Percentiles rank a stretch among this genome's conserved stretches.
These are phyloP conservation scores for Phytoseiulus persimilis DNA, from an alignment of 2,888 invertebrate genomes.

Conservation along the genomic window DNA sequence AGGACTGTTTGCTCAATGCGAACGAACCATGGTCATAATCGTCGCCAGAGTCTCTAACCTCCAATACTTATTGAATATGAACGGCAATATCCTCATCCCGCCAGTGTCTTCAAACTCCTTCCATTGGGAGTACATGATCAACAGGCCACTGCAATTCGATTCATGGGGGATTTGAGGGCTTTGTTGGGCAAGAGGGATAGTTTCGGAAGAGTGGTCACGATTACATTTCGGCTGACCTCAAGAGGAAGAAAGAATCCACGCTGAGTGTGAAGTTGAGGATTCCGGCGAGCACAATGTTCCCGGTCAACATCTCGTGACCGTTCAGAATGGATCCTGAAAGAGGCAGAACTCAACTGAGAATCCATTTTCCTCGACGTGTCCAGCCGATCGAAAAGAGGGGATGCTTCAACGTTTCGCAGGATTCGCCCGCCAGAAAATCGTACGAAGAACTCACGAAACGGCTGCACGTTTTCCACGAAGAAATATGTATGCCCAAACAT, in stretches of 20 bases:
- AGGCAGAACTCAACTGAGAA: too few relatives aligned
- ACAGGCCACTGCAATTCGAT: background rate
- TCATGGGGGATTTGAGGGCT: background rate
- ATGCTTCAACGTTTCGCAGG: too few relatives aligned
- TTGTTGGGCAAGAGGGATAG: background rate
- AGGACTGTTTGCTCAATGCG: too few relatives aligned
- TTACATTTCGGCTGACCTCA: background rate
- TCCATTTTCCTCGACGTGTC: too few relatives aligned
- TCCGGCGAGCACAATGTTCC: background rate
- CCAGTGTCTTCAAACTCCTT: background rate
- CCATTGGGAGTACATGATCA: conserved; percentile 32
- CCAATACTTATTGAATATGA: conserved; percentile 34
- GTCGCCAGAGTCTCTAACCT: background rate
- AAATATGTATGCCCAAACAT: conserved; percentile 38
- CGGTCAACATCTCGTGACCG: conserved; percentile 10
- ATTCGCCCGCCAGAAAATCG: too few relatives aligned
- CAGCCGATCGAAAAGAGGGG: too few relatives aligned
- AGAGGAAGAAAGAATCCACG: conserved; percentile 34
- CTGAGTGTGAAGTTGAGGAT: conserved; percentile 31
- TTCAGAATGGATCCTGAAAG: conserved; percentile 16
- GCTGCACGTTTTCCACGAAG: conserved; percentile 34
- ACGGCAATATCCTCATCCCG: conserved; percentile 15
- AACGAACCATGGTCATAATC: too few relatives aligned
- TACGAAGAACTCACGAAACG: background rate
- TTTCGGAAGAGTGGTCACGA: background rate